Evolutionary conservation across 1,140 invertebrate genomes (phyloP).

Genomic region (Proales similis): DNA sequence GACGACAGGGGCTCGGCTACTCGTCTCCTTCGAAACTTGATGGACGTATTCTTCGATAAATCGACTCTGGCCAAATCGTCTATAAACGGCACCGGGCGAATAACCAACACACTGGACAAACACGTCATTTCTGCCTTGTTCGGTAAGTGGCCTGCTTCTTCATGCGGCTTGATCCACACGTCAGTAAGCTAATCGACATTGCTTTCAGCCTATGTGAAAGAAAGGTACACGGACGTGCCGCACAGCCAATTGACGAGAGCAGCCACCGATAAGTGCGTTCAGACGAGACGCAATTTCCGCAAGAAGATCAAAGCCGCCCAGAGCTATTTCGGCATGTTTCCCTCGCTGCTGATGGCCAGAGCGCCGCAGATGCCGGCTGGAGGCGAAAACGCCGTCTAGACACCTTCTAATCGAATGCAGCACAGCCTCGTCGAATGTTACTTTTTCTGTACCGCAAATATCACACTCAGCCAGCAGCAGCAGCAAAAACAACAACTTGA

Average conservation of each 20-base stretch:
- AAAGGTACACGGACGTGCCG: slow-evolving; percentile 26
- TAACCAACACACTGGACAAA: slow-evolving; percentile 26
- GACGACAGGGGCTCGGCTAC: slow-evolving; percentile 30
- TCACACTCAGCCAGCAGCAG: no score
- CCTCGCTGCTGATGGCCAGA: slow-evolving; percentile 37
- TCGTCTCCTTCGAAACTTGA: slow-evolving; percentile 27
- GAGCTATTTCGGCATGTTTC: slow-evolving; percentile 36
- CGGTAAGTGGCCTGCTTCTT: no score
- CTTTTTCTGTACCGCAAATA: no score
- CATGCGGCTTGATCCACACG: no score
- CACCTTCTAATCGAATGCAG: no score
- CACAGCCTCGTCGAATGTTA: no score
- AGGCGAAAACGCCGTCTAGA: slow-evolving; percentile 31
- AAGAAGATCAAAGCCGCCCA: slow-evolving; percentile 38
- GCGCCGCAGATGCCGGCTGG: slow-evolving; percentile 26
- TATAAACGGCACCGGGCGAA: slow-evolving; percentile 33
- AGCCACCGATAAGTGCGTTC: slow-evolving; percentile 38
- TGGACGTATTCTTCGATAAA: slow-evolving; percentile 37
- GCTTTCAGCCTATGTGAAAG: slow-evolving; percentile 34
- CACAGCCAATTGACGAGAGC: slow-evolving; percentile 30
- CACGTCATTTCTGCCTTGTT: slow-evolving; percentile 36
- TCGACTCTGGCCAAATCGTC: slow-evolving; percentile 35
- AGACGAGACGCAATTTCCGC: slow-evolving; percentile 36
- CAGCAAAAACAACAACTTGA: no score
- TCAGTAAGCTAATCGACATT: not conserved